These are phyloP conservation scores for Caretta caretta DNA, from an alignment of 2,113 vertebrate species.

Conservation along the genomic window DNA sequence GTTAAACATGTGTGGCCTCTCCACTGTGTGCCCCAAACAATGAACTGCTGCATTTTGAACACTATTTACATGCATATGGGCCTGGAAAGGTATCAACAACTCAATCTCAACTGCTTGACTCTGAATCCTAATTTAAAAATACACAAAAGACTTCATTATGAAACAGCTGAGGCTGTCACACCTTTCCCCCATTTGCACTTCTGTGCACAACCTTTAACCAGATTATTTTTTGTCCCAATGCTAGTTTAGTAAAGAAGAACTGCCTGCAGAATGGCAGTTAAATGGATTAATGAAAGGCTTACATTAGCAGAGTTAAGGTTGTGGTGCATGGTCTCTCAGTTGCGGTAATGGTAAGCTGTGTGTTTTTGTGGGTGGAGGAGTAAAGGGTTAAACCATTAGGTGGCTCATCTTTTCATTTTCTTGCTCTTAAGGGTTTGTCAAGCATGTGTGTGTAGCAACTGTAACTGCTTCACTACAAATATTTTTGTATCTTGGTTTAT, in stretches of 20 bases:
- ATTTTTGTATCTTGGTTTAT: not conserved
- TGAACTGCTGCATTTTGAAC: not conserved
- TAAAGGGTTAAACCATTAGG: not conserved
- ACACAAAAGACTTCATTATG: not conserved
- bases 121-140: not conserved
- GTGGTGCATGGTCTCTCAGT: not conserved
- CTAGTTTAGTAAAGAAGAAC: not conserved
- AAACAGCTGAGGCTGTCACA: slow-evolving; percentile 17
- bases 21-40: not conserved
- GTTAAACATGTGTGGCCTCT: not conserved
- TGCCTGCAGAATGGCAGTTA: not conserved
- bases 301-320: not conserved
- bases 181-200: not conserved
- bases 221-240: not conserved
- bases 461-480: not conserved
- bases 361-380: not conserved
- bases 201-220: not conserved
- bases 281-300: not conserved
- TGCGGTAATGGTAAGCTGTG: not conserved
- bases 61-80: not conserved
- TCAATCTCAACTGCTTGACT: not conserved
- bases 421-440: not conserved
- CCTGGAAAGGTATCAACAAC: not conserved
- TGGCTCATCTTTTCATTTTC: not conserved
- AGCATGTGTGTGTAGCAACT: not conserved